Evolutionary conservation across 2,113 vertebrate species (phyloP).

Genomic region (Channa argus): DNA sequence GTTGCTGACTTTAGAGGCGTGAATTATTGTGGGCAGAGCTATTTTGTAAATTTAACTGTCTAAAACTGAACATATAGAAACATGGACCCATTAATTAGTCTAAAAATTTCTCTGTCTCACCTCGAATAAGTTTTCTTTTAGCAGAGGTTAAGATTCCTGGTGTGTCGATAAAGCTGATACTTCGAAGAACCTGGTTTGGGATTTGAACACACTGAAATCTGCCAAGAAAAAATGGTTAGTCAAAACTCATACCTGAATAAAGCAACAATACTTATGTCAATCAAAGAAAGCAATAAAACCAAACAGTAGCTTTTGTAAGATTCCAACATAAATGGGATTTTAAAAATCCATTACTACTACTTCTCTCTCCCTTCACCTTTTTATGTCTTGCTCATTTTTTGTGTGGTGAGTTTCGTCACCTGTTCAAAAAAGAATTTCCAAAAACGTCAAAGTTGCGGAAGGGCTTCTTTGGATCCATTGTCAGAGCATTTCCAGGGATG

Average conservation of each 20-base stretch:
- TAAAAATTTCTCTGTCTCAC: slow-evolving; percentile 67
- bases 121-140: slow-evolving; percentile 86
- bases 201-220: slow-evolving; percentile 91
- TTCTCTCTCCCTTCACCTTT: background rate
- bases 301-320: background rate
- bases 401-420: slow-evolving; percentile 73
- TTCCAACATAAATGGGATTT: background rate
- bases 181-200: slow-evolving; percentile 89
- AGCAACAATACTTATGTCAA: background rate
- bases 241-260: background rate
- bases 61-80: background rate
- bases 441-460: slow-evolving; percentile 92
- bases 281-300: background rate
- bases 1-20: slow-evolving; percentile 28
- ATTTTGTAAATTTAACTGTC: slow-evolving; percentile 8
- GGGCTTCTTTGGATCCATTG: slow-evolving; percentile 89
- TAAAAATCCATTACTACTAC: background rate
- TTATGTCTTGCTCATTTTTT: background rate
- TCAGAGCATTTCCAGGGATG: slow-evolving; percentile 89
- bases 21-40: slow-evolving; percentile 11
- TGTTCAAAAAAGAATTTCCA: slow-evolving; percentile 91
- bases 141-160: slow-evolving; percentile 90
- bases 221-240: slow-evolving; percentile 4
- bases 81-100: background rate
- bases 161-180: slow-evolving; percentile 90